Conservation (phyloP, 1,140 invertebrate species). For the Rhopalosiphum maidis region DNA sequence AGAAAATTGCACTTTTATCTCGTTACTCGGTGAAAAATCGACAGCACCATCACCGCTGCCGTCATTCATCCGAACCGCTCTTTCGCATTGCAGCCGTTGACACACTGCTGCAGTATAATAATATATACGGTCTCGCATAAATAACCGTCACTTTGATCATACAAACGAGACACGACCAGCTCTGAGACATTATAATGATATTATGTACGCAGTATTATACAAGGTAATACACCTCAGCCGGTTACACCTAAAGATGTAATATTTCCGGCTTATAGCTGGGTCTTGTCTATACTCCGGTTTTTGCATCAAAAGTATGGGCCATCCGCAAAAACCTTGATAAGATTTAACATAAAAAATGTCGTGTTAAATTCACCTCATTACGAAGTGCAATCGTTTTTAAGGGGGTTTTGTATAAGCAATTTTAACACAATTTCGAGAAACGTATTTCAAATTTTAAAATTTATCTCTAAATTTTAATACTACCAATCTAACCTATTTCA, state of each 20-base stretch:
- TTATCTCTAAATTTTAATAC: neutral
- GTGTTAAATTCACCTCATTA: no score
- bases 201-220: no score
- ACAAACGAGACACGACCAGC: neutral
- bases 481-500: neutral
- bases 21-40: neutral
- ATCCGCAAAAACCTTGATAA: neutral
- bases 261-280: neutral
- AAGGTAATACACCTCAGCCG: neutral
- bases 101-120: neutral
- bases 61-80: neutral
- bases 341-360: no score
- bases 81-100: neutral
- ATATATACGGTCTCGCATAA: constrained; percentile 14
- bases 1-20: constrained; percentile 45
- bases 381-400: neutral
- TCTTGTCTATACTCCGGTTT: no score
- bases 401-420: neutral
- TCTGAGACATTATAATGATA: neutral
- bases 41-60: neutral
- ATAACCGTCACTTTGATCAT: constrained; percentile 30
- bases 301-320: no score
- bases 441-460: neutral
- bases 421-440: neutral
- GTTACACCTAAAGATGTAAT: neutral